Evolutionary conservation across 2,113 vertebrate species (phyloP), one percentile per base, ranked within the genome.

Genomic region (Rhodinocichla rosea): DNA sequence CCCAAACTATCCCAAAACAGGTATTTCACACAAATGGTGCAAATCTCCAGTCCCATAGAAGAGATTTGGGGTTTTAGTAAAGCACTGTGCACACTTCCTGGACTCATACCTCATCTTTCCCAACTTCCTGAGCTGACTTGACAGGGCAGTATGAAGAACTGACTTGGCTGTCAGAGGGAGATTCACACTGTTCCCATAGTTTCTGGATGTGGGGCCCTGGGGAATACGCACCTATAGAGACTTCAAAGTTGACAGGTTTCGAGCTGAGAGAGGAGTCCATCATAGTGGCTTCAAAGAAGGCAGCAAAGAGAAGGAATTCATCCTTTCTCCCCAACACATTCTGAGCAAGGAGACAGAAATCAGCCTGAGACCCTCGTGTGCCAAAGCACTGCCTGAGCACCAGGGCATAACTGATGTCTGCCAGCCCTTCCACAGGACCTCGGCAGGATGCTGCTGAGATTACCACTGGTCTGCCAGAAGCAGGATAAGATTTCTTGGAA

Each of bases 211-310:
- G 3, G 30, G 60, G 15, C 5, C 28, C 60, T 19, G 37, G 30
- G 24, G 28, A 84, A 80, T 83, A 97, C 94, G 30, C 95, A 99
- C 99, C 99, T 79, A 99, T 99, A 65, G 99, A 99, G 68, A 99
- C 97, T 95, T 99, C 99, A 89, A 99, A 99, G 77, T 96, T 98
- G 89, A 99, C 71, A 15, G 98, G 97, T 86, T 97, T 99, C 30
- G 93, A 97, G 87, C 97, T 97, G 56, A 99, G 95, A 52, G 97
- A 97, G 1, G 98, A 98, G 83, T 99, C 98, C 50, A 99, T 98
- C 99, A 99, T 99, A 15, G 99, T 99, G 68, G 98, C 98, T 93
- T 99, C 99, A 93, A 99, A 99, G 75, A 99, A 98, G 60, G 98
- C 98, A 7, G 98, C 98, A 17, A 99, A 99, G 62, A 99, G 98